Conservation (phyloP, 2,113 vertebrate species). For the Oceanites oceanicus region DNA sequence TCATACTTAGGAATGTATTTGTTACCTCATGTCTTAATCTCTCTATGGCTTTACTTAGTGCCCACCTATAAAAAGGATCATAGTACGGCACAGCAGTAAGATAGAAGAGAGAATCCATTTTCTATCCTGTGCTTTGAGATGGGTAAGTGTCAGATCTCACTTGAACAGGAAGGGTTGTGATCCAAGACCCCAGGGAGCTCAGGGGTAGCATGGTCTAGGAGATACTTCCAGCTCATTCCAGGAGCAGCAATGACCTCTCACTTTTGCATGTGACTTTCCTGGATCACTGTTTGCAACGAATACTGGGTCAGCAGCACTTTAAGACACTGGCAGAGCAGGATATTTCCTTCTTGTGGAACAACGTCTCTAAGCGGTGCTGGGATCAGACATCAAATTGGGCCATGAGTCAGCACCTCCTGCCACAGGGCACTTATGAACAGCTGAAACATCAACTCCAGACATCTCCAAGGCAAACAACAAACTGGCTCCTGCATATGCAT, state of each 20-base stretch:
- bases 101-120: neutral
- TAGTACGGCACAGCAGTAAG: neutral
- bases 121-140: neutral
- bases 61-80: neutral
- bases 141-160: neutral
- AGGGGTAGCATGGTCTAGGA: neutral
- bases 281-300: neutral
- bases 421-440: neutral
- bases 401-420: neutral
- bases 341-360: neutral
- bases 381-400: neutral
- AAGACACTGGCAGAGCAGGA: neutral
- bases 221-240: neutral
- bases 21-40: neutral
- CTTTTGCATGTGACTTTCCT: neutral
- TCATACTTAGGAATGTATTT: neutral
- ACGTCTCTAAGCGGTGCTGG: neutral
- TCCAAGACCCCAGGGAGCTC: neutral
- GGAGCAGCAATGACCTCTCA: neutral
- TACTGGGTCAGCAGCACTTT: neutral
- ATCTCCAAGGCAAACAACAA: neutral
- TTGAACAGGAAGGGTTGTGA: neutral
- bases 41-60: neutral
- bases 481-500: neutral
- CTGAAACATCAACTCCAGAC: neutral